Percentiles rank a stretch among this genome's conserved stretches.
These are phyloP conservation scores for Parapsyche elsis DNA, from an alignment of 1,140 invertebrate species.

Conservation along the genomic window DNA sequence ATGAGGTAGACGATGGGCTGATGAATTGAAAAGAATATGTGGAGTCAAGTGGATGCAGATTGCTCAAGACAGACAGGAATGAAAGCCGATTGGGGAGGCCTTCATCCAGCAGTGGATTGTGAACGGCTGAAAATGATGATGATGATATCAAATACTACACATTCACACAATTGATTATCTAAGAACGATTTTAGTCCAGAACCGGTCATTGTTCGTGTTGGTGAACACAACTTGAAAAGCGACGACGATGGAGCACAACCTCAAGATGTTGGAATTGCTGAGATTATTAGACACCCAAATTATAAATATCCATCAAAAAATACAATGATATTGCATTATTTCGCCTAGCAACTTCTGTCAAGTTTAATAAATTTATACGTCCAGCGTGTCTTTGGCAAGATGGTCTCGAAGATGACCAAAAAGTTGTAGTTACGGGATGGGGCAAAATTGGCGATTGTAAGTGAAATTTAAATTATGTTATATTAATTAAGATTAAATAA, in stretches of 20 bases:
- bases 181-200: neutral
- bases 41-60: too few species aligned
- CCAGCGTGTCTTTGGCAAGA: constrained; percentile 68
- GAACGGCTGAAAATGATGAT: too few species aligned
- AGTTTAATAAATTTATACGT: constrained; percentile 61
- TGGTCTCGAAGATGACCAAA: constrained; percentile 40
- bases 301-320: constrained; percentile 62
- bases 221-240: constrained; percentile 55
- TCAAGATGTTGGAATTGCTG: constrained; percentile 54
- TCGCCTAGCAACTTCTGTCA: constrained; percentile 60
- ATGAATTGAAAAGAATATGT: too few species aligned
- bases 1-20: too few species aligned
- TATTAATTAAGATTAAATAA: neutral
- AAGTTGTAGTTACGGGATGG: constrained; percentile 63
- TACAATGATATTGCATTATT: constrained; percentile 72
- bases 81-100: too few species aligned
- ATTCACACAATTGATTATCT: too few species aligned
- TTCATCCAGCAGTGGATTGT: too few species aligned
- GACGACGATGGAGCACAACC: constrained; percentile 50
- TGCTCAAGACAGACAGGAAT: too few species aligned
- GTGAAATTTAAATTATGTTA: too few species aligned
- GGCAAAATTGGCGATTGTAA: constrained; percentile 2
- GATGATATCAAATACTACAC: too few species aligned
- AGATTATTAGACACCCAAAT: constrained; percentile 62
- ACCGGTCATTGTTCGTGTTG: constrained; percentile 54